phyloP scores from a whole-genome alignment of 2,888 invertebrate genomes.

The Eupeodes latifasciatus region DNA sequence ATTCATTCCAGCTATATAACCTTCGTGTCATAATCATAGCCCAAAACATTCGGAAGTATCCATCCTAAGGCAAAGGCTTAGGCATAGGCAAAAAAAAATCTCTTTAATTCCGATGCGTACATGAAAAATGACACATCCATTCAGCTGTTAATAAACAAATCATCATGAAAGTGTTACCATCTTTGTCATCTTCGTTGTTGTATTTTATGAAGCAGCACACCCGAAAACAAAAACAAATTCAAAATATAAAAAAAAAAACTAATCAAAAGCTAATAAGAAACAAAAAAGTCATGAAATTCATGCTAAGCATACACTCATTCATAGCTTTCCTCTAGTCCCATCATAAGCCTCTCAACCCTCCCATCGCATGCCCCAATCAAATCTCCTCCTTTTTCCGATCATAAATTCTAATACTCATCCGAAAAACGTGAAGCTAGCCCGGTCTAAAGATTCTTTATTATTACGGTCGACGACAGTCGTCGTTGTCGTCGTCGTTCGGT shows the following conservation, averaged over 20 bases:
- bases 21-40: not conserved
- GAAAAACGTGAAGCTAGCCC: constrained; percentile 29
- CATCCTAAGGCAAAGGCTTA: not conserved
- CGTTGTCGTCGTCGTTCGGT: not conserved
- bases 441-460: constrained; percentile 51
- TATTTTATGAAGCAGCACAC: not conserved
- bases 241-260: not conserved
- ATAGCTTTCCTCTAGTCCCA: not conserved
- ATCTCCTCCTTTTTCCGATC: constrained; percentile 32
- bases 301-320: constrained; percentile 6
- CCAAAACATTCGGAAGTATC: not conserved
- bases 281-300: constrained; percentile 46
- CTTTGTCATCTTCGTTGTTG: not conserved
- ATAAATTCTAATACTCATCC: constrained; percentile 49
- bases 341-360: not conserved
- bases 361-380: constrained; percentile 32
- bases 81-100: no score
- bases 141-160: constrained; percentile 46
- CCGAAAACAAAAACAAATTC: not conserved
- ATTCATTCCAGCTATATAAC: not conserved
- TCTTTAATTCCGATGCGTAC: not conserved
- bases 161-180: constrained; percentile 48
- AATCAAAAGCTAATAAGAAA: constrained; percentile 56
- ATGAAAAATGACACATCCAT: constrained; percentile 22
- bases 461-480: not conserved